Percentiles rank a stretch among this genome's conserved stretches.
phyloP scores from a whole-genome alignment of 1,140 invertebrate genomes.

The Drosophila suzukii region DNA sequence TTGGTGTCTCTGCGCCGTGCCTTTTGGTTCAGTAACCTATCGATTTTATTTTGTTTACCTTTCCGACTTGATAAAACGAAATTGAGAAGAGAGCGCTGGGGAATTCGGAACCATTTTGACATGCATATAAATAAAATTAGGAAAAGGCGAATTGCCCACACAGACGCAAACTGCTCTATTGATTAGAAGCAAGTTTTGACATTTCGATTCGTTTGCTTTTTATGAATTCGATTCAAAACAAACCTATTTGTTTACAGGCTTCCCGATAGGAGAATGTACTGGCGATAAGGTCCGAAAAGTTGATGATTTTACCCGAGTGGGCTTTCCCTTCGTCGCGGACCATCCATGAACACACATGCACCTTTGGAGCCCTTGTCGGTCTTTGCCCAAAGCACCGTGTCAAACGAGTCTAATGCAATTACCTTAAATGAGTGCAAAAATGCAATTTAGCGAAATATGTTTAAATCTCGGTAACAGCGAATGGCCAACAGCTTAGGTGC shows the following conservation, averaged over 20 bases:
- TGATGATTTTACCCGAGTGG: background rate
- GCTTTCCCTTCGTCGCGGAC: background rate
- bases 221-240: constrained; percentile 4
- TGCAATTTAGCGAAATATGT: constrained; percentile 60
- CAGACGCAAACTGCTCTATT: background rate
- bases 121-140: background rate
- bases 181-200: background rate
- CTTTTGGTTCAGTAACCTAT: constrained; percentile 72
- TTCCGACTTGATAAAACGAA: constrained; percentile 20
- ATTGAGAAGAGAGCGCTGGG: background rate
- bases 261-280: constrained; percentile 8
- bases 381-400: constrained; percentile 38
- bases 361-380: background rate
- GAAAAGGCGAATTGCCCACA: background rate
- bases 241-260: constrained; percentile 15
- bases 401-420: constrained; percentile 52
- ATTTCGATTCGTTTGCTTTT: too few relatives aligned
- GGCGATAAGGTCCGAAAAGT: constrained; percentile 4
- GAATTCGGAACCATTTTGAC: constrained; percentile 18
- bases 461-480: constrained; percentile 21
- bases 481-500: constrained; percentile 17
- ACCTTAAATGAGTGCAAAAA: constrained; percentile 49
- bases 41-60: constrained; percentile 61
- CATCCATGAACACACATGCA: background rate
- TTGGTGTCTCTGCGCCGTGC: constrained; percentile 22